Conservation (phyloP, 2,888 invertebrate species). For the Listrodromus nycthemerus region DNA sequence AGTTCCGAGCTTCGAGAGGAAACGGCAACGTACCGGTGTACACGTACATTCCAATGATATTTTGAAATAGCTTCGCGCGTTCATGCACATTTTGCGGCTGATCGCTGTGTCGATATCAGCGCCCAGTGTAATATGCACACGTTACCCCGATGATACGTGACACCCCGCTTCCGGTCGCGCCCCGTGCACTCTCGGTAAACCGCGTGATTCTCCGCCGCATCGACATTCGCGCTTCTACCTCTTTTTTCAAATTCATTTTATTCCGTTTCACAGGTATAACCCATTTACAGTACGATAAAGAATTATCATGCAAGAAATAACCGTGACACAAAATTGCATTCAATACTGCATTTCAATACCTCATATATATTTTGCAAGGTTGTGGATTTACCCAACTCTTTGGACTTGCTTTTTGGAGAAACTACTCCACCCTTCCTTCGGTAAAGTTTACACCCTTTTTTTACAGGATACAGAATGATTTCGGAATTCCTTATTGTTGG, state of each 20-base stretch:
- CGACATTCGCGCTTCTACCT: neutral
- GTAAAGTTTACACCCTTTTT: too few relatives aligned
- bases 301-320: too few relatives aligned
- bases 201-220: neutral
- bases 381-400: too few relatives aligned
- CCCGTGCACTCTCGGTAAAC: conserved; percentile 20
- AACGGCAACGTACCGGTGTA: neutral
- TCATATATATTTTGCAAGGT: too few relatives aligned
- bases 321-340: too few relatives aligned
- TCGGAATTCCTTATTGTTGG: too few relatives aligned
- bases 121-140: conserved; percentile 26
- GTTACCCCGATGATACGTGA: conserved; percentile 42
- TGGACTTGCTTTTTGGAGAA: too few relatives aligned
- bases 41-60: conserved; percentile 21
- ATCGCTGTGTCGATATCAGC: conserved; percentile 61
- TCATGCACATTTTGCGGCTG: conserved; percentile 51
- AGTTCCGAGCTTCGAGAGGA: conserved; percentile 20
- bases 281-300: too few relatives aligned
- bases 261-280: too few relatives aligned
- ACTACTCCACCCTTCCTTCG: too few relatives aligned
- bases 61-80: conserved; percentile 39
- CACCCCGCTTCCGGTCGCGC: conserved; percentile 28
- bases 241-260: neutral
- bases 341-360: too few relatives aligned
- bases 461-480: too few relatives aligned